Conservation (phyloP, 2,797 vertebrate genomes). For the Gouania willdenowi region DNA sequence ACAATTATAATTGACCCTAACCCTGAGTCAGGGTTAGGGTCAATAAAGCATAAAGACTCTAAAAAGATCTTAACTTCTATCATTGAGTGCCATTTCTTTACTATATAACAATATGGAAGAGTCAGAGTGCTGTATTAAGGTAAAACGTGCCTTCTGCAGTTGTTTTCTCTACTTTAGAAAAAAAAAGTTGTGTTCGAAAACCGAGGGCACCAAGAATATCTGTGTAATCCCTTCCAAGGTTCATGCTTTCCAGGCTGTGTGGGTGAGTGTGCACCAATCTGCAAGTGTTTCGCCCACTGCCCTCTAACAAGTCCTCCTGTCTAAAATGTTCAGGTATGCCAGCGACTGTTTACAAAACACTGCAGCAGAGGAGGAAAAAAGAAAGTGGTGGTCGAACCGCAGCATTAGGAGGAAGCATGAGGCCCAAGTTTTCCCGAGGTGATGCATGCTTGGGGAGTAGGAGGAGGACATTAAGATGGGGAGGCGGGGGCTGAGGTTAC, state of each 20-base stretch:
- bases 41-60: too few relatives aligned
- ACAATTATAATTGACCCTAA: too few relatives aligned
- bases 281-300: not conserved
- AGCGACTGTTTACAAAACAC: constrained; percentile 34
- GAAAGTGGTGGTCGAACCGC: constrained; percentile 16
- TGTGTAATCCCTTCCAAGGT: constrained; percentile 23
- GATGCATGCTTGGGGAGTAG: constrained; percentile 36
- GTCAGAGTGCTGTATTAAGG: constrained; percentile 47
- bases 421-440: constrained; percentile 51
- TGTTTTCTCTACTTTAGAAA: constrained; percentile 53
- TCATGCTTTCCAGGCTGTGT: constrained; percentile 16
- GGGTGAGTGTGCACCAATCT: constrained; percentile 11
- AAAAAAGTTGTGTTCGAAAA: constrained; percentile 33
- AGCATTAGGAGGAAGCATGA: constrained; percentile 24
- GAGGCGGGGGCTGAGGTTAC: constrained; percentile 35
- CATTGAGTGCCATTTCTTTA: too few relatives aligned
- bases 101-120: constrained; percentile 47
- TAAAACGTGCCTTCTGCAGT: constrained; percentile 49
- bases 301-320: constrained; percentile 2
- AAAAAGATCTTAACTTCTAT: constrained; percentile 20
- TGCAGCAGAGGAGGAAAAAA: constrained; percentile 9
- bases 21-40: too few relatives aligned
- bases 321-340: constrained; percentile 31
- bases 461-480: too few relatives aligned
- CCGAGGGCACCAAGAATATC: constrained; percentile 24